Base-by-base conservation (phyloP, 2,797 vertebrate genomes). In the Cephalopachus bancanus region DNA sequence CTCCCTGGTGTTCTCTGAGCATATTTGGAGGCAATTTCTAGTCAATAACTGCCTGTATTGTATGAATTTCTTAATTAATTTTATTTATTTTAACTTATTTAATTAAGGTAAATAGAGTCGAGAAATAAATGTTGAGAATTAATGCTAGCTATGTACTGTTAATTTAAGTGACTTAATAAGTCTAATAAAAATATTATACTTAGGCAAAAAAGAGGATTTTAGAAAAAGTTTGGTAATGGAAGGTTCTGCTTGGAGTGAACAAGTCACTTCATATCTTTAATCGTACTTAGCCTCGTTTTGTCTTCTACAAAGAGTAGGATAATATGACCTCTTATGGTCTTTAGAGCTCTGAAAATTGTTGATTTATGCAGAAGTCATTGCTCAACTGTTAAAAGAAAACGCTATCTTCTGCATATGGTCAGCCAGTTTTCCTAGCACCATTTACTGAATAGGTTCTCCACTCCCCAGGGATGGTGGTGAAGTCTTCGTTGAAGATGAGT, bases 341-440 rank as follows among this genome's bases (percentile, higher is more conserved):
- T 55, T 37, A 72, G 51, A 95, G 44, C 55, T 97, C 17, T 72
- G 24, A 96, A 94, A 88, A 83, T 74, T 55, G 51, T 85, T 93
- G 79, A 89, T 79, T 95, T 94, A 83, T 96, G 51, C 17, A 8
- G 44, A 49, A 79, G 69, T 93, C 75, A 64, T 76, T 83, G 64
- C 51, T 93, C 37, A 95, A 20, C 71, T 95, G 33, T 89, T 94
- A 85, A 75, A 87, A n/a, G 81, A 95, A 89, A 93, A 79, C 74
- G 57, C 49, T 88, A 65, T 79, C 30, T 74, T 37, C 37, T 37
- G 37, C 37, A 37, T 37, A 37, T 37, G 37, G 37, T 37, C 37
- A 37, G 37, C 37, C 37, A 37, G 37, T 37, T 37, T 37, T 37
- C 37, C 37, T 37, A 37, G 37, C 37, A 37, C 37, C 37, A 37